Evolutionary conservation across 2,888 invertebrate genomes (phyloP), one percentile per base, ranked within the genome.

Genomic region (Andrena hattorfiana): DNA sequence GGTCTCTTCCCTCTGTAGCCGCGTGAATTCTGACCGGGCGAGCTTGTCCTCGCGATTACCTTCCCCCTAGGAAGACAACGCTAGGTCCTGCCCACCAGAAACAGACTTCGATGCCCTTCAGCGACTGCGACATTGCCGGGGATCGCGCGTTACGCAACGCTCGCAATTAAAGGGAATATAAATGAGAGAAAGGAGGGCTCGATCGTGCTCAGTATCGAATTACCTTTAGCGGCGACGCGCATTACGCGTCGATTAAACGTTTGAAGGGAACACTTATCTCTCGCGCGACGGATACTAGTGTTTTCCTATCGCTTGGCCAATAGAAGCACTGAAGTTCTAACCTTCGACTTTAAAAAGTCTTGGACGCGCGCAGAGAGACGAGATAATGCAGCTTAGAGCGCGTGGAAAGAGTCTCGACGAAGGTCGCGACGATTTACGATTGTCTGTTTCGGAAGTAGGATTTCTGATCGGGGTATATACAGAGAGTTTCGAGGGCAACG

Each of bases 121-220:
- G 67, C 62, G 54, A 13, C 70, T 28, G 67, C 72, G 81, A 81
- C 80, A 81, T 79, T 81, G 80, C 66, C 66, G 66, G 80, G 71
- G 71, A 71, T 79, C 78, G 78, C 26, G 30, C 26, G 68, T 81
- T 84, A 72, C 73, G 60, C 79, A 81, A 85, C 85, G 48, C 35
- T 76, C 8, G 59, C 79, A 85, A 85, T 87, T 75, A 85, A 68
- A 81, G 75, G 77, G 85, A 85, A 85, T 85, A 87, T 82, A 85
- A 85, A 86, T 86, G 87, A 87, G 86, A 85, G 87, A 86, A 86
- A 85, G 85, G 87, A 82, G 79, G 77, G 67, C 49, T 74, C 49
- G 77, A 49, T 23, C 28, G 54, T 42, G 67, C 26, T 13, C 28
- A 4, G 56, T 54, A 62, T 71, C 54, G 35, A 49, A 62, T 81